Evolutionary conservation across 2,113 vertebrate genomes (phyloP), one percentile per base, ranked within the genome.

Genomic region (Perca flavescens): DNA sequence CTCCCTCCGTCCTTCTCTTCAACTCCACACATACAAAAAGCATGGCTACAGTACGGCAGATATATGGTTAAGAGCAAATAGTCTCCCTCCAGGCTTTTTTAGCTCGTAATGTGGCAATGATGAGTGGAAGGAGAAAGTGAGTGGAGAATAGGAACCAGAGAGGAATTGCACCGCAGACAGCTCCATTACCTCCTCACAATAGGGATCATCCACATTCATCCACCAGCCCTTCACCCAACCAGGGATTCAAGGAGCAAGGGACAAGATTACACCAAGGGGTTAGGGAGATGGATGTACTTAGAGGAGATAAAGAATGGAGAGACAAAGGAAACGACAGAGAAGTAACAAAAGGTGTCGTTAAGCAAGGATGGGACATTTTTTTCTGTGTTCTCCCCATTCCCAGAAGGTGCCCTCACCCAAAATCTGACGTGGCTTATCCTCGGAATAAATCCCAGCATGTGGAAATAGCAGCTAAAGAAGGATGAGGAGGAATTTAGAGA

Each of bases 161-260:
- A 83, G 56, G 54, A 82, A 70, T 10, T 57, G 50, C 25, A 36
- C 64, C 15, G 79, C 79, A 86, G 91, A 93, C 86, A 82, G 85
- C 87, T 91, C 83, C 89, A 91, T 91, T 91, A 90, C 86, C 80
- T 88, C 66, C 76, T 70, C 80, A 92, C 89, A 89, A 90, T 83
- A 76, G 81, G 86, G 86, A 89, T 92, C 90, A 89, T 86, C 84
- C 81, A 85, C 81, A 86, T 85, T 83, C 79, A 89, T 79, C 83
- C 89, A 87, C 52, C 84, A 67, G 80, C 75, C 15, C 61, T 78
- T 75, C 74, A 73, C 57, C 76, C 83, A 70, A 84, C 79, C 66
- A 60, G 13, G 19, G 79, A 87, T 73, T 64, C 84, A 52, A 77
- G 71, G 82, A 85, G 77, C 47, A 22, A 80, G 85, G 83, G 77